phyloP scores from a whole-genome alignment of 2,888 invertebrate genomes.

The Melanotus villosus region DNA sequence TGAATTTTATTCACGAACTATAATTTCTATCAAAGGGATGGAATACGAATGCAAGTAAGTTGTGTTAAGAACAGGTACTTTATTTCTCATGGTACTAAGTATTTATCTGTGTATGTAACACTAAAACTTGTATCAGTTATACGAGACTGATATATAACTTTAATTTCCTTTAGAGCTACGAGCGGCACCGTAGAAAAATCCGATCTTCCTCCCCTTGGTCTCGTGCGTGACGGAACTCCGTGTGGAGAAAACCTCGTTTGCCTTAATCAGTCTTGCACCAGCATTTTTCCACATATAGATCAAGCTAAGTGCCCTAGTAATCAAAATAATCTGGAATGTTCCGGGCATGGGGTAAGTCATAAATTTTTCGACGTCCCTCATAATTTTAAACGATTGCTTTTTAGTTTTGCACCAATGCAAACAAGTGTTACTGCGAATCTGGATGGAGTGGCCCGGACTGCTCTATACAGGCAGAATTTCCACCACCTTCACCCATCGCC shows the following conservation, averaged over 20 bases:
- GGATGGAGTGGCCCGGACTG: slow-evolving; percentile 94
- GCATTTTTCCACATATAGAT: slow-evolving; percentile 87
- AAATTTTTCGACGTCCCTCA: neutral
- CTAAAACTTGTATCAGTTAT: too few relatives aligned
- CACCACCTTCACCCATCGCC: slow-evolving; percentile 70
- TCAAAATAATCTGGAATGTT: slow-evolving; percentile 91
- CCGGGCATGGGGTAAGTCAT: slow-evolving; percentile 91
- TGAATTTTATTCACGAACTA: slow-evolving; percentile 88
- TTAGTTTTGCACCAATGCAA: slow-evolving; percentile 92
- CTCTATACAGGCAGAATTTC: slow-evolving; percentile 81
- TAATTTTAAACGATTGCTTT: slow-evolving; percentile 27
- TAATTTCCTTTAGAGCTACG: slow-evolving; percentile 38
- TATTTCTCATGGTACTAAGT: too few relatives aligned
- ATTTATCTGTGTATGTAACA: too few relatives aligned
- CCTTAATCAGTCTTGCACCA: slow-evolving; percentile 93
- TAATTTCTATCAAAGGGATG: slow-evolving; percentile 88
- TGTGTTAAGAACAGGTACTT: neutral
- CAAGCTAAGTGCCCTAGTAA: slow-evolving; percentile 92
- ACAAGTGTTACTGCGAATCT: slow-evolving; percentile 91
- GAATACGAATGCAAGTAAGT: slow-evolving; percentile 98
- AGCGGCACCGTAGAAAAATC: slow-evolving; percentile 74
- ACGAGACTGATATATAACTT: slow-evolving; percentile 6
- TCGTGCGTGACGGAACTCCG: slow-evolving; percentile 94
- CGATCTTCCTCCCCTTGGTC: slow-evolving; percentile 81
- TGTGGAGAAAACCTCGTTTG: slow-evolving; percentile 95